Evolutionary conservation across 2,797 vertebrate genomes (phyloP), one percentile per base, ranked within the genome.

Genomic region (Sebastes trivittatus): DNA sequence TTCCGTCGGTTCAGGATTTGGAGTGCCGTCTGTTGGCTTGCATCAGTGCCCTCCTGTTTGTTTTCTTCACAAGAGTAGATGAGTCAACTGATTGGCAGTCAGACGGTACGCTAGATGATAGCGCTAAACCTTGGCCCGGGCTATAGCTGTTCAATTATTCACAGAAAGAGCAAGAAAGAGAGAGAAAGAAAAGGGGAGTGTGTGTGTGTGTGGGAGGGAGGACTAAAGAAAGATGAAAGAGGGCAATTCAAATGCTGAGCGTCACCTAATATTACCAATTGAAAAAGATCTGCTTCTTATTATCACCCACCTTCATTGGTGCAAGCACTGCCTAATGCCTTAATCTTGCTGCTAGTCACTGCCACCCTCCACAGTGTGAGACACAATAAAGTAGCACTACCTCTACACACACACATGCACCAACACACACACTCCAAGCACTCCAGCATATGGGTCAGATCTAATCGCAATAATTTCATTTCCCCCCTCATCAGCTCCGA

Each of bases 381-480:
- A 83, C 88, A 87, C 80, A 85, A 85, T 75, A 82, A 87, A 88
- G 73, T 65, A 82, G 70, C 80, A 54, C 83, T 77, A 74, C 69
- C 71, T 82, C 85, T 87, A 81, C 72, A 56, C 72, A 56, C 72
- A 72, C 63, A 72, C 63, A 75, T 25, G 20, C 68, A 69, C 59
- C 74, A 27, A 59, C 7, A 76, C 82, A 88, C 85, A 88, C 87
- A 91, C 87, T 76, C 87, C 83, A 65, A 89, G 87, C 85, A 89
- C 89, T 86, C 83, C 85, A 84, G 88, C 91, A 94, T 93, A 89
- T 94, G 93, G 93, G 93, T 94, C 92, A 94, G 93, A 95, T 95
- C 85, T 93, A 92, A 95, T 95, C 93, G 86, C 87, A 83, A 91
- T 94, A 92, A 94, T 94, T 95, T 95, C 90, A 95, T 95, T 94